Evolutionary conservation across 2,888 invertebrate genomes (phyloP).

Genomic region (Tiliacea aurago): DNA sequence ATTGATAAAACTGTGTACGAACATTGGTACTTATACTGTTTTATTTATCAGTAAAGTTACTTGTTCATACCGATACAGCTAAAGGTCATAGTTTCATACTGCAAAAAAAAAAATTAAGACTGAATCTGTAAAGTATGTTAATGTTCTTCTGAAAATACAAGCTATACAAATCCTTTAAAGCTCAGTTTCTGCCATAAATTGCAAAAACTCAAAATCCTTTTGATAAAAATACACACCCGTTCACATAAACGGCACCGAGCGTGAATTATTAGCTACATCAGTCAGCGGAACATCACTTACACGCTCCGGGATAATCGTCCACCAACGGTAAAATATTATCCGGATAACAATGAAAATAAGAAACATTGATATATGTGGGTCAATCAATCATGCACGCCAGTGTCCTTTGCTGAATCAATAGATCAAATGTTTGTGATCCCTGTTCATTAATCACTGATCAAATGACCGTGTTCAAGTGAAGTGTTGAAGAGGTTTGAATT

Average conservation of each 20-base stretch:
- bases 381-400: conserved; percentile 70
- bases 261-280: conserved; percentile 76
- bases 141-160: conserved; percentile 11
- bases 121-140: neutral
- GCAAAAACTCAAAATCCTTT: neutral
- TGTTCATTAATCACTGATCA: conserved; percentile 66
- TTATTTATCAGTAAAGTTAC: neutral
- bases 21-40: neutral
- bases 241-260: conserved; percentile 47
- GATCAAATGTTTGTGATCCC: conserved; percentile 66
- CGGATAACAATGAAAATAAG: conserved; percentile 79
- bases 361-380: conserved; percentile 77
- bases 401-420: conserved; percentile 75
- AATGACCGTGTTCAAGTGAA: conserved; percentile 45
- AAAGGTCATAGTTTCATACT: neutral
- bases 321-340: conserved; percentile 77
- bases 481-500: conserved; percentile 27
- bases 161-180: neutral
- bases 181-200: neutral
- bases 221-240: conserved; percentile 23
- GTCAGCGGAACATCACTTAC: conserved; percentile 72
- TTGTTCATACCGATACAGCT: neutral
- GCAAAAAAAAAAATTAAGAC: neutral
- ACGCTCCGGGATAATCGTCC: conserved; percentile 63
- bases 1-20: conserved; percentile 6